phyloP scores from a whole-genome alignment of 2,888 invertebrate genomes.

The Eupithecia subfuscata region DNA sequence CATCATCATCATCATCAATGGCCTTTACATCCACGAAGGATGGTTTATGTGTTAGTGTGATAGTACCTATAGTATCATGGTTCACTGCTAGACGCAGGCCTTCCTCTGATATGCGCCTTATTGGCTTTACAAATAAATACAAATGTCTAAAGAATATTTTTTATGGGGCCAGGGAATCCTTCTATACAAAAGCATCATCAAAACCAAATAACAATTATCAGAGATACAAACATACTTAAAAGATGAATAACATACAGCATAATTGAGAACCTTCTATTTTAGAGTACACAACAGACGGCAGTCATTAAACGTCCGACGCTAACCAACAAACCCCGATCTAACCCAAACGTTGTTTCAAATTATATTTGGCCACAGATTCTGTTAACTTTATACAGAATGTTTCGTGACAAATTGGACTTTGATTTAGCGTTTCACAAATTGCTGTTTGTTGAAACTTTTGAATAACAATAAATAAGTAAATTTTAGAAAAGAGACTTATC shows the following conservation, averaged over 20 bases:
- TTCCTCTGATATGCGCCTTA: too few species aligned
- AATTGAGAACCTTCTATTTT: background rate
- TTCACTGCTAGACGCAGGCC: too few species aligned
- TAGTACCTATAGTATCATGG: too few species aligned
- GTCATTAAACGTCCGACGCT: background rate
- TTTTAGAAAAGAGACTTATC: too few species aligned
- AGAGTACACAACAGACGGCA: background rate
- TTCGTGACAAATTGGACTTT: conserved; percentile 41
- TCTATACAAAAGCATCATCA: background rate
- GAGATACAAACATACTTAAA: background rate
- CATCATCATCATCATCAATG: too few species aligned
- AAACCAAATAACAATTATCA: background rate
- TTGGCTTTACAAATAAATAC: too few species aligned
- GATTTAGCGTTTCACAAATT: conserved; percentile 36
- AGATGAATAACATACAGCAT: background rate
- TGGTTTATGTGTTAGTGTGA: too few species aligned
- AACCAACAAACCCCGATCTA: conserved; percentile 15
- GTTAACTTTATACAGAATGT: conserved; percentile 44
- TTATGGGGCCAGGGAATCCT: too few species aligned
- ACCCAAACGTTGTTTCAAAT: conserved; percentile 41
- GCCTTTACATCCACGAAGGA: too few species aligned
- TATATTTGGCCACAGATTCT: conserved; percentile 43
- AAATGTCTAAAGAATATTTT: too few species aligned
- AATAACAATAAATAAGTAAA: conserved; percentile 5
- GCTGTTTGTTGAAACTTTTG: conserved; percentile 33